Base-by-base conservation (phyloP, 2,888 invertebrate genomes). In the Sphinx pinastri region DNA sequence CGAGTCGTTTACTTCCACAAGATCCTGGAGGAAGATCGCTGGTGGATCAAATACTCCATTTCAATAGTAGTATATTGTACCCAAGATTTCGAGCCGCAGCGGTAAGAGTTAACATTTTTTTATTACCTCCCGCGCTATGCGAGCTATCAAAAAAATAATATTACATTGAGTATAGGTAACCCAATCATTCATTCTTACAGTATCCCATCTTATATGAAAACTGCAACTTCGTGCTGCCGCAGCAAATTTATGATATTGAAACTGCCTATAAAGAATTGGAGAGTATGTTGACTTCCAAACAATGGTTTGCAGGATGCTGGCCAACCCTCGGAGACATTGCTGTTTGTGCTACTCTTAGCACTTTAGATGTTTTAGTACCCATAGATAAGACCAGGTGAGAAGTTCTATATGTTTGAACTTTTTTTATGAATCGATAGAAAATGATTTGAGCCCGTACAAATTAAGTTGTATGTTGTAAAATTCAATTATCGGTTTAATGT, bases 201-300 rank as follows among this genome's bases (percentile, higher is more conserved):
- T 81, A 89, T 74, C 90, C 90, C 68, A 85, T 91, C 52, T 72
- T 91, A n/a, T 87, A 88, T 70, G 87, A 89, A 60, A 83, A 84
- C 72, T 86, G 87, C 73, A 81, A 81, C 45, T 86, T 81, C 75
- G 82, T 89, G 69, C 83, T 86, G 86, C 89, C 89, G 2, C 84
- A 87, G 73, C 86, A 85, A 68, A 77, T 87, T 16, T 72, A 75
- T 13, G 85, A 87, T 8, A 86, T 90, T 13, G 86, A 90, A 70
- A 73, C 77, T 57, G 80, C 85, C 1, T 91, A 91, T 74, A 70
- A 75, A 4, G 87, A 89, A 47, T 71, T 91, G 71, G 90, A 91
- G 70, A 72, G 57, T 19, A 84, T 90, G 82, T 73, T 91, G 58
- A 71, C 63, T 12, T 83, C 80, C 0, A 79, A 80, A 0, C 73